These are phyloP conservation scores for Epistrophe grossulariae DNA, from an alignment of 2,888 invertebrate species.

Conservation along the genomic window DNA sequence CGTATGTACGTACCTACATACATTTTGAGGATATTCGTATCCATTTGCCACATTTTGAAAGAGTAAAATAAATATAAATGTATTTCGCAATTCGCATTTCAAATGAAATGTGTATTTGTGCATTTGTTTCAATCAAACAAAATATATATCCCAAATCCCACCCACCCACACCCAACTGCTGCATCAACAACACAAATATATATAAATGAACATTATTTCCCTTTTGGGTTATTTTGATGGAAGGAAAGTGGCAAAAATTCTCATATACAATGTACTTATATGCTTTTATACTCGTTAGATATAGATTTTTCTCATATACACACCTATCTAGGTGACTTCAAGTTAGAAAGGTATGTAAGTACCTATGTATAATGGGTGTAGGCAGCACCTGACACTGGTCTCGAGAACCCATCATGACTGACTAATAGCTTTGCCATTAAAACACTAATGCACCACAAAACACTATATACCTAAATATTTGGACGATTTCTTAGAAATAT, in stretches of 20 bases:
- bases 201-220: constrained; percentile 6
- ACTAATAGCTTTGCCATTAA: constrained; percentile 71
- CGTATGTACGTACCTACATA: not conserved
- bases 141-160: constrained; percentile 31
- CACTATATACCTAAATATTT: constrained; percentile 34
- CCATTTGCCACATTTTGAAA: constrained; percentile 55
- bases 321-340: not conserved
- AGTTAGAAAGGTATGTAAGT: constrained; percentile 39
- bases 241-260: not conserved
- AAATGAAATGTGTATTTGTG: constrained; percentile 57
- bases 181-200: not conserved
- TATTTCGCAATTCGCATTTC: constrained; percentile 52
- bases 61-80: constrained; percentile 48
- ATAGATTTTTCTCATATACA: not conserved
- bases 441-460: constrained; percentile 64
- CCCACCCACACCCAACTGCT: not conserved
- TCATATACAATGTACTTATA: too few species aligned
- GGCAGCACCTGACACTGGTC: constrained; percentile 55
- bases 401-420: constrained; percentile 13
- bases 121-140: constrained; percentile 67
- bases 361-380: not conserved
- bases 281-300: not conserved
- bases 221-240: constrained; percentile 17
- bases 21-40: not conserved
- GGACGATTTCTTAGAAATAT: constrained; percentile 34